Percentiles rank a stretch among this genome's conserved stretches.
phyloP scores from a whole-genome alignment of 1,140 invertebrate species.

The Danaus melanippus region DNA sequence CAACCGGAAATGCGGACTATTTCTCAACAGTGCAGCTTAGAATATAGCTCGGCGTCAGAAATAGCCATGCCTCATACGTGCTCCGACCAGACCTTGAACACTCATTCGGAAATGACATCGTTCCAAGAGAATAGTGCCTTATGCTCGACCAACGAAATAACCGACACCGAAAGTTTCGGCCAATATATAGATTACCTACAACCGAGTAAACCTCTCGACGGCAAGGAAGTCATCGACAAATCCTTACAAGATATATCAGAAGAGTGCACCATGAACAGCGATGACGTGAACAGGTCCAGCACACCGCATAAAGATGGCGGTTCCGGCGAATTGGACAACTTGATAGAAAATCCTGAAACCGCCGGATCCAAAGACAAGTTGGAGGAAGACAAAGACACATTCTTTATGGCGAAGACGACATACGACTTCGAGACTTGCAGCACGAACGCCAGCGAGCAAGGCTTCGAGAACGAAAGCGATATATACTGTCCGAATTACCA shows the following conservation, averaged over 20 bases:
- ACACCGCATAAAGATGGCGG: conserved; percentile 40
- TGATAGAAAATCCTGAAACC: conserved; percentile 40
- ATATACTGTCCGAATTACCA: conserved; percentile 74
- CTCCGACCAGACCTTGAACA: conserved; percentile 67
- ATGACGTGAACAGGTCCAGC: conserved; percentile 49
- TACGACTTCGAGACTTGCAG: conserved; percentile 72
- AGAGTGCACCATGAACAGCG: conserved; percentile 58
- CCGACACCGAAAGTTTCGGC: conserved; percentile 67
- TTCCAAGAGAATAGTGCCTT: conserved; percentile 68
- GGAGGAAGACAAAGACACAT: conserved; percentile 55
- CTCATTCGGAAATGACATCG: conserved; percentile 66
- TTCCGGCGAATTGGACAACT: conserved; percentile 39
- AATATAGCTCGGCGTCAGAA: conserved; percentile 65
- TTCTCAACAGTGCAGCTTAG: conserved; percentile 69
- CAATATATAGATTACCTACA: conserved; percentile 66
- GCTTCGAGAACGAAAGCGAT: conserved; percentile 73
- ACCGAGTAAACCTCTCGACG: conserved; percentile 43
- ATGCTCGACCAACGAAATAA: conserved; percentile 68
- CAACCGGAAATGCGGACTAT: conserved; percentile 67
- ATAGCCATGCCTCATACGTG: conserved; percentile 66
- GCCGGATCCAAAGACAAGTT: conserved; percentile 45
- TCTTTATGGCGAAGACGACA: conserved; percentile 59
- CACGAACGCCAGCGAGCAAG: conserved; percentile 61
- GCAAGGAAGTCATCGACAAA: conserved; percentile 46
- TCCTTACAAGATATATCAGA: conserved; percentile 62